These are phyloP conservation scores for Hemibagrus wyckioides DNA, from an alignment of 2,113 vertebrate species.

Conservation along the genomic window DNA sequence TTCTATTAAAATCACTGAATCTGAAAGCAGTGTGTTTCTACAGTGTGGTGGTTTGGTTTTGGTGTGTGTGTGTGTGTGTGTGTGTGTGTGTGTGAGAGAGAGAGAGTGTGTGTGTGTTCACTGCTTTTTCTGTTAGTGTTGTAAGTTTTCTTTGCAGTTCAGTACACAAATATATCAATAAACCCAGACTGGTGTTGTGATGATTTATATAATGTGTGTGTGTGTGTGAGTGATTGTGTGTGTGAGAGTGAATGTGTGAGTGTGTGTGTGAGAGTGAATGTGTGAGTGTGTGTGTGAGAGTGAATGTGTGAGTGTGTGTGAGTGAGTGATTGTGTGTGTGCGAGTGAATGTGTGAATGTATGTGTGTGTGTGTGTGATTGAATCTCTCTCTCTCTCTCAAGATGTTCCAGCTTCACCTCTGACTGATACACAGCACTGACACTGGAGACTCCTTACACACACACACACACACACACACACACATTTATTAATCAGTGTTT, in stretches of 20 bases:
- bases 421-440: background rate
- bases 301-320: too few relatives aligned
- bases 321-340: too few relatives aligned
- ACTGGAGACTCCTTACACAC: background rate
- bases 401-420: background rate
- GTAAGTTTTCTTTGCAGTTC: background rate
- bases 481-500: background rate
- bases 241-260: background rate
- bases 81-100: conserved; percentile 1
- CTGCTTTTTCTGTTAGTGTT: background rate
- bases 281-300: too few relatives aligned
- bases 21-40: background rate
- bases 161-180: background rate
- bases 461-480: background rate
- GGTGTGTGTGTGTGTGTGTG: background rate
- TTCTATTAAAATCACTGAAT: background rate
- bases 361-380: too few relatives aligned
- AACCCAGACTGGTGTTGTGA: background rate
- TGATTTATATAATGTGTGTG: background rate
- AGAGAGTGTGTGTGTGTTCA: background rate
- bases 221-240: background rate
- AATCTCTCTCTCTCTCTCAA: too few relatives aligned
- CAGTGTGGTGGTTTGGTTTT: background rate
- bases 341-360: too few relatives aligned
- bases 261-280: background rate